These are phyloP conservation scores for Tragelaphus strepsiceros DNA, from an alignment of 2,113 vertebrate species.

Conservation along the genomic window DNA sequence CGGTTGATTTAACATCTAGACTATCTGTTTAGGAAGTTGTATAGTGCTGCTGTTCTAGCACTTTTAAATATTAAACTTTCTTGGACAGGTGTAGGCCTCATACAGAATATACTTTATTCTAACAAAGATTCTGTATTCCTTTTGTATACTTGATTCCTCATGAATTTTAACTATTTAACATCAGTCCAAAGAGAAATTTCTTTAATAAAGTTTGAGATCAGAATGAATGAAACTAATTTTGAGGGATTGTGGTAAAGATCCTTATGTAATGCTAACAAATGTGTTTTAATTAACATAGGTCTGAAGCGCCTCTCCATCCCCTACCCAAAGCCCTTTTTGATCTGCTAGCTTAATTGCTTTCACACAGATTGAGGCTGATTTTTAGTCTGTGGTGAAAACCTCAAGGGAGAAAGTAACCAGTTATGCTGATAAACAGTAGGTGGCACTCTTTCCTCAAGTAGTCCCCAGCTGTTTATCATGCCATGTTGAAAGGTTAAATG, in stretches of 20 bases:
- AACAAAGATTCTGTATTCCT: not conserved
- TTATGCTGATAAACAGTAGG: not conserved
- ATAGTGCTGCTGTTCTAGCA: not conserved
- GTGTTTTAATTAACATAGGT: not conserved
- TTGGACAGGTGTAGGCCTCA: not conserved
- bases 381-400: not conserved
- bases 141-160: not conserved
- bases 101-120: constrained; percentile 11
- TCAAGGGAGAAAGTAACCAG: not conserved
- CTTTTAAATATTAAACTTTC: not conserved
- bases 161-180: constrained; percentile 1
- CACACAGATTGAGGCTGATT: not conserved
- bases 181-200: constrained; percentile 10
- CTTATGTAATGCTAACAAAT: not conserved
- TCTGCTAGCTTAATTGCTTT: not conserved
- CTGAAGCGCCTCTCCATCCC: not conserved
- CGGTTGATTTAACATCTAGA: not conserved
- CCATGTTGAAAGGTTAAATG: not conserved
- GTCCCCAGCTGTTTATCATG: not conserved
- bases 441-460: constrained; percentile 20
- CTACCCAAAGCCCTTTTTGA: not conserved
- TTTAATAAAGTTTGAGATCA: not conserved
- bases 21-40: not conserved
- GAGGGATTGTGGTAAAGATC: not conserved
- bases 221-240: constrained; percentile 18